Base-by-base conservation (phyloP, 2,113 vertebrate genomes). In the Eretmochelys imbricata region DNA sequence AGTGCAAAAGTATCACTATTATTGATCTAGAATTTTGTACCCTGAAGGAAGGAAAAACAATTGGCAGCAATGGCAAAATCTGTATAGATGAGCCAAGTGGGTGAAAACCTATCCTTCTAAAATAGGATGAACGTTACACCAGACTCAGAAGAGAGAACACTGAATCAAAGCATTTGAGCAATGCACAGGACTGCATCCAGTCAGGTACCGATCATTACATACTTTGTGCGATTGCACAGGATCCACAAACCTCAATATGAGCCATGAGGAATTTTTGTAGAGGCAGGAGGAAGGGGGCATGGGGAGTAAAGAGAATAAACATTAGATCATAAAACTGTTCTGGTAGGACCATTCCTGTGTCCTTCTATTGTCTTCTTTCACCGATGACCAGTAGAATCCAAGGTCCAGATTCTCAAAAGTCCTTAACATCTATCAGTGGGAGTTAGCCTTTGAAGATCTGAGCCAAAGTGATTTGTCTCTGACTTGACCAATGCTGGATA, bases 231-330 rank as follows among this genome's bases (percentile, higher is more conserved):
- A 76, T 46, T 8, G 19, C 25, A 46, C 42, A 46, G 24, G 42
- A 76, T 11, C 75, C 24, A 4, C 38, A 42, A 76, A 46, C 11
- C 22, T 48, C 75, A 76, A 12, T 10, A 12, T 76, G 11, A 46
- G 38, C 24, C 35, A 69, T 13, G 22, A 46, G 12, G 42, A 46
- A 46, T 76, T 25, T 76, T 46, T 42, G 42, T 13, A 46, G 42
- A 6, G 22, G 38, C 10, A 4, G 22, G 9, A 6, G 42, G 72
- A 1, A 10, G 38, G 19, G 3, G 22, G 11, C 12, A 25, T 3
- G 24, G 42, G 22, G 4, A 14, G 9, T 75, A 12, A 27, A 76
- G 42, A 25, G 10, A 27, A 46, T 24, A 46, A 46, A 46, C 22
- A 76, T 12, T n/a, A 48, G 75, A 27, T 6, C 5, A 27, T 12